Evolutionary conservation across 2,888 invertebrate genomes (phyloP), one percentile per base, ranked within the genome.

Genomic region (Stenodema calcarata): DNA sequence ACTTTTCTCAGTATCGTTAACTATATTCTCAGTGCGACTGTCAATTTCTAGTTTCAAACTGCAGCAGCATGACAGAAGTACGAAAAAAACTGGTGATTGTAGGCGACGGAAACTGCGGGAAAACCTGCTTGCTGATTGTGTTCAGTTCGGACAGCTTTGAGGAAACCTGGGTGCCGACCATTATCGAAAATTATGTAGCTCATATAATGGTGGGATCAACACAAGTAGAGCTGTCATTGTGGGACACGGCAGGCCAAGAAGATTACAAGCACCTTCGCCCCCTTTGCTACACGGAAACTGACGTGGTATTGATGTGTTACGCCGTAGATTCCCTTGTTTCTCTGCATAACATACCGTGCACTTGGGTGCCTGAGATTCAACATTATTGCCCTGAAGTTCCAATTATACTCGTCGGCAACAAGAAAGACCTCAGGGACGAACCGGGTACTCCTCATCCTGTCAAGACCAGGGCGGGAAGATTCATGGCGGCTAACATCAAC

Each of bases 371-470:
- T 0, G 94, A 94, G 91, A 92, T 93, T 6, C 91, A 91, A 88
- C 94, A 94, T 90, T 94, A 93, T 90, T 94, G 94, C 90, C 93
- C 93, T 9, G 93, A 93, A 90, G 93, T 93, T 82, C 94, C 94
- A 41, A 93, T 94, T 87, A 93, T 94, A 88, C 91, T 94, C 86
- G 94, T 94, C 44, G 94, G 94, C 62, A 94, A 93, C 91, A 94
- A 94, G 91, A 92, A 92, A 90, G 92, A 86, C 16, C 54, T 86
- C 30, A 86, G 86, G 35, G 30, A 86, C 54, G 78, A 78, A 16
- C 54, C n/a, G 0, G 7, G 35, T 9, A 30, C 30, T 0, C 35
- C 4, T 2, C 4, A 35, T 6, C 79, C 62, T 6, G 78, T 86
- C n/a, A 79, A 23, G 18, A 23, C 30, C 11, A 28, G 54, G 27